Evolutionary conservation across 1,140 invertebrate genomes (phyloP), one percentile per base, ranked within the genome.

Genomic region (Pollicipes pollicipes): DNA sequence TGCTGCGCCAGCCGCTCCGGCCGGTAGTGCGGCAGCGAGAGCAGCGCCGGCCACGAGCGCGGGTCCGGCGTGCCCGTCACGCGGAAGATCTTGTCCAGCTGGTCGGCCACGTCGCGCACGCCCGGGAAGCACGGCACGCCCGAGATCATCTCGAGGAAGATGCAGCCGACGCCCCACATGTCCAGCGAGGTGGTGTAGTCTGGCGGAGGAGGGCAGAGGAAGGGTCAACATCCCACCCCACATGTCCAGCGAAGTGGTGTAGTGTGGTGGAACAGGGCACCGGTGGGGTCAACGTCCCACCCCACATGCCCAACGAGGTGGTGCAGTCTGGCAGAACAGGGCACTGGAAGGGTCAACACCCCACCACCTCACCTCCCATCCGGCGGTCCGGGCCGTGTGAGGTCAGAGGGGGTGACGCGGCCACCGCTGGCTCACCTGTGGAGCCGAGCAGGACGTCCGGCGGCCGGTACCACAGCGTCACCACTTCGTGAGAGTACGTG

Each of bases 151-250:
- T 98, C 95, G 66, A 95, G 90, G 81, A 97, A 97, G 80, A 98
- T 97, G 82, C 95, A 98, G 30, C 95, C 95, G 68, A 97, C 95
- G 70, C 95, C 94, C 95, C 96, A 98, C 89, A 98, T 96, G 81
- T 98, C 85, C 68, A 85, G 77, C 30, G 83, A 84, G 70, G 93
- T 95, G 29, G 93, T 93, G 80, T 98, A 98, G 78, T 97, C 90
- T 66, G 64, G 27, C 17, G 24, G 6, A 13, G 24, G 24, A 26
- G 6, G n/a, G 21, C 8, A 13, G 6, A 26, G 24, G 24, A 64
- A 10, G n/a, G 6, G n/a, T 3, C 21, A n/a, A n/a, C 63, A 13
- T 3, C 21, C 24, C 4, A 4, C 6, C 63, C 21, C 8, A 64
- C 63, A 64, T 64, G 63, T 4, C 32, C 4, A 35, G 16, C 4